Base-by-base conservation (phyloP, 1,140 invertebrate genomes). In the Portunus trituberculatus region DNA sequence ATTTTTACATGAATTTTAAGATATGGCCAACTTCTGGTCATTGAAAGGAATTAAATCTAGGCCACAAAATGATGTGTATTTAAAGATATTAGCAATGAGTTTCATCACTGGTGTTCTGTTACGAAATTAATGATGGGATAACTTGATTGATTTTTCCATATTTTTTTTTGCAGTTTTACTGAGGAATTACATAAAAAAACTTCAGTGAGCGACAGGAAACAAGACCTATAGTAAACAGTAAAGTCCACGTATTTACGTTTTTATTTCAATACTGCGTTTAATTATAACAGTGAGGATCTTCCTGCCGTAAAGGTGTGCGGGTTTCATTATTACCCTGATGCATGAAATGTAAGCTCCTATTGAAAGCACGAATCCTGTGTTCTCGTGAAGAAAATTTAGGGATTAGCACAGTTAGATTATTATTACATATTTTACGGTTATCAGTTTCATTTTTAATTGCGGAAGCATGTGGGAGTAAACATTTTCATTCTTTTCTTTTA, bases 321-420 rank as follows among this genome's bases (percentile, higher is more conserved):
- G 16, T 76, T 76, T 76, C n/a, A 76, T 2, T 76, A n/a, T 16
- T 76, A 3, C 67, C 20, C 67, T 25, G 6, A n/a, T n/a, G 67
- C 67, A 20, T 76, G n/a, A n/a, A 76, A 76, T 76, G 67, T n/a
- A 76, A 76, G 67, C 67, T 76, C 25, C 67, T 25, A n/a, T 0
- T 76, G 25, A 76, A 76, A 20, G n/a, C 67, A n/a, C 4, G 20
- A 76, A n/a, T 7, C 67, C 67, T 20, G 67, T 76, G 25, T 91
- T 91, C 90, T 76, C 76, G 90, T 91, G 90, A 76, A 91, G 29
- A 29, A 29, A 91, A 91, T 91, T 91, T 91, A 91, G 76, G 67
- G 90, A 91, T 91, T 91, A 91, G 28, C 48, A 20, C 0, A 25
- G 25, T 48, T 16, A 48, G 29, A 91, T 91, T 91, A 39, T 32